Base-by-base conservation (phyloP, 2,797 vertebrate genomes). In the Telmatherina bonti region DNA sequence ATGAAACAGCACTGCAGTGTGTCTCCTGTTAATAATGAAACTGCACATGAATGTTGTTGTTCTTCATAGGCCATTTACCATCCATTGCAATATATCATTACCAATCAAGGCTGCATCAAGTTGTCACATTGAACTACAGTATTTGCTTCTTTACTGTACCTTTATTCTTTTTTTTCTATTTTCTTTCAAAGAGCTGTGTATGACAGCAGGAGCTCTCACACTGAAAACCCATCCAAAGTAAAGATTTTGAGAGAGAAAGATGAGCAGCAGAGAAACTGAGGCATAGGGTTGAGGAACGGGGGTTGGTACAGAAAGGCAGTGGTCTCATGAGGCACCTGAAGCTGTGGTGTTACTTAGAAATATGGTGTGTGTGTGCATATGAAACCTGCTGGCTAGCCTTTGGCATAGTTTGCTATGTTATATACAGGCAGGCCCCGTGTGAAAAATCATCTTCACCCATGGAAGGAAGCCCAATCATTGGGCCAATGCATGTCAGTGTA, bases 341-440 rank as follows among this genome's bases (percentile, higher is more conserved):
- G 84, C 68, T 85, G 47, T 66, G 56, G 84, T 79, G 70, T 79
- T 83, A 70, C 76, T 78, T 63, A 88, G 70, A 82, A 82, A 86
- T 80, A 55, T 65, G 52, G 72, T 71, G 61, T 76, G 68, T 77
- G 64, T 49, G 74, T 75, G 67, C 61, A 60, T 87, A 64, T 84
- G 71, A 79, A 83, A 88, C 74, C 76, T 77, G 55, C 77, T 27
- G 72, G 72, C 74, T 76, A 75, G 80, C 88, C 83, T 78, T 82
- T 86, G 81, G 84, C 83, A 77, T 67, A 76, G 53, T 76, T 62
- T 86, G 74, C 75, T 61, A 69, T 72, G 71, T 88, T 87, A 88
- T 78, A 62, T 84, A 71, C 77, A 71, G 79, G 63, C 60, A 53
- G 78, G 31, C 65, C 33, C 68, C 67, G 49, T 79, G 68, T 83